These are phyloP conservation scores for Rhopalosiphum maidis DNA, from an alignment of 1,140 invertebrate species.

Conservation along the genomic window DNA sequence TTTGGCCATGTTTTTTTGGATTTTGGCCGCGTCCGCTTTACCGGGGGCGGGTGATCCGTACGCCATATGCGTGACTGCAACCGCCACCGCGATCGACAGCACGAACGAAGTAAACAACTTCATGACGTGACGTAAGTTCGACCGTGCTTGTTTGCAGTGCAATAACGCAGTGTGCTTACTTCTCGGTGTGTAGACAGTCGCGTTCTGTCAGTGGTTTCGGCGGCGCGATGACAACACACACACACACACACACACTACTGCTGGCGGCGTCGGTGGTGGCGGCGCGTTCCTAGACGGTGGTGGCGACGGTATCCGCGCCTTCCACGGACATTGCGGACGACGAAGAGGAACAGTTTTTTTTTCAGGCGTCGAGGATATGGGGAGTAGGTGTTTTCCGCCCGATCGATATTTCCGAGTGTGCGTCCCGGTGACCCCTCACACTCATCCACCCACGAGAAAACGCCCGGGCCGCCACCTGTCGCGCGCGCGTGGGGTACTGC, in stretches of 20 bases:
- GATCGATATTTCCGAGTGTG: constrained; percentile 51
- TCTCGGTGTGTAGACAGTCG: background rate
- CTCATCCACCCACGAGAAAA: background rate
- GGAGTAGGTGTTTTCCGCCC: background rate
- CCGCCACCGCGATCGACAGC: background rate
- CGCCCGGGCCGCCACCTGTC: constrained; percentile 55
- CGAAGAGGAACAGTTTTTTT: background rate
- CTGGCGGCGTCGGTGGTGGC: background rate
- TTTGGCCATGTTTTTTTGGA: constrained; percentile 52
- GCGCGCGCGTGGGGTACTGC: constrained; percentile 25
- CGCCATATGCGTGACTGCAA: background rate
- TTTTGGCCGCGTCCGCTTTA: constrained; percentile 47
- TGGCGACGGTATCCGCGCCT: no score
- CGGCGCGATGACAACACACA: background rate
- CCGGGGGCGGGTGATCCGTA: background rate
- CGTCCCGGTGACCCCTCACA: background rate
- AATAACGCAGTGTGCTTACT: background rate
- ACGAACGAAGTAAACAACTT: background rate
- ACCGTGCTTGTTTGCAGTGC: background rate
- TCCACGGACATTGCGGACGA: background rate
- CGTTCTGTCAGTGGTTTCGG: constrained; percentile 29
- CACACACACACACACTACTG: no score
- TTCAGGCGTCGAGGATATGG: background rate
- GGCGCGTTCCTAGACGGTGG: background rate
- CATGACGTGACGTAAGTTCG: background rate